Conservation (phyloP, 2,888 invertebrate genomes). For the Heliconius sara region DNA sequence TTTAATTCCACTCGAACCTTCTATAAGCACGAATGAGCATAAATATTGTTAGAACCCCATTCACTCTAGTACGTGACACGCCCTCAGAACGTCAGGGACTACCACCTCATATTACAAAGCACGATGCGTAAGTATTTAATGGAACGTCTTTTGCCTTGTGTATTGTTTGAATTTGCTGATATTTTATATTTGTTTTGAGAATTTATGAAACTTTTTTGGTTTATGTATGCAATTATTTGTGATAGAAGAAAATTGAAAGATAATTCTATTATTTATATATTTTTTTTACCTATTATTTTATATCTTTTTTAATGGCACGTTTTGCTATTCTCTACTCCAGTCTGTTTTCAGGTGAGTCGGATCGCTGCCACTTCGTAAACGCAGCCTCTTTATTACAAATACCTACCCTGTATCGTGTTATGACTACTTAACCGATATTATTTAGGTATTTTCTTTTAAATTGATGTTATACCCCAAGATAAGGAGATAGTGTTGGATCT, state of each 20-base stretch:
- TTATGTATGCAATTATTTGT: background rate
- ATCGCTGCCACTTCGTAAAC: background rate
- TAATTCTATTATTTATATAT: too few relatives aligned
- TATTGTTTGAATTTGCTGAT: background rate
- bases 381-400: background rate
- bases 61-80: constrained; percentile 29
- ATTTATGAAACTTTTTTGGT: background rate
- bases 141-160: constrained; percentile 8
- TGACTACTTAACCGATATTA: too few relatives aligned
- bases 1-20: constrained; percentile 20
- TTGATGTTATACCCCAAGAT: background rate
- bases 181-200: background rate
- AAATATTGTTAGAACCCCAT: constrained; percentile 35
- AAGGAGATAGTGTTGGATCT: background rate
- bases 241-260: background rate
- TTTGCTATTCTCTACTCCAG: background rate
- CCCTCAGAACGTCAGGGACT: constrained; percentile 28
- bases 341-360: background rate
- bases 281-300: background rate
- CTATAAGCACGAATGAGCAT: constrained; percentile 29
- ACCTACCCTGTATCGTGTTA: too few relatives aligned
- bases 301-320: background rate
- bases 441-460: background rate
- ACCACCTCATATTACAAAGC: constrained; percentile 26
- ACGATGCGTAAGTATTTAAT: constrained; percentile 31